phyloP scores from a whole-genome alignment of 2,797 vertebrate genomes.

The Morelia viridis region DNA sequence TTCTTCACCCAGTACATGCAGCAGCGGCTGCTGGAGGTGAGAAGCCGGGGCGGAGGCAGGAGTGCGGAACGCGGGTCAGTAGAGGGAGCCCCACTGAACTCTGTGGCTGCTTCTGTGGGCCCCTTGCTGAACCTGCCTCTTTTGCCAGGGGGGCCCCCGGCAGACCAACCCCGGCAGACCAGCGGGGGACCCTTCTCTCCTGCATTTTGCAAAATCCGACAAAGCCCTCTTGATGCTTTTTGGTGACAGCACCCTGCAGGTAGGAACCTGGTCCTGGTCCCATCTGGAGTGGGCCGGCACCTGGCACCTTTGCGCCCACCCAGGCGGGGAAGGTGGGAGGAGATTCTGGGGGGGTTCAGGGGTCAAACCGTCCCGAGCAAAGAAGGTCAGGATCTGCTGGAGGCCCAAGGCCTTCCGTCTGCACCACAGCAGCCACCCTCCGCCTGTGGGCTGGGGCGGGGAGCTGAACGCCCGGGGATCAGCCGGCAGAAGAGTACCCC shows the following conservation, averaged over 20 bases:
- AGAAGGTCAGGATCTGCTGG: background rate
- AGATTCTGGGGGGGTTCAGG: background rate
- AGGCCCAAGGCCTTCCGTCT: background rate
- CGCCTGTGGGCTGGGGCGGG: too few species aligned
- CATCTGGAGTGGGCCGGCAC: background rate
- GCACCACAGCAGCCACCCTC: background rate
- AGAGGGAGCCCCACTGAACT: background rate
- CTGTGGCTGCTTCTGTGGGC: accelerated
- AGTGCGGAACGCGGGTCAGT: background rate
- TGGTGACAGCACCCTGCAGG: constrained; percentile 39
- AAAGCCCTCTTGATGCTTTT: constrained; percentile 39
- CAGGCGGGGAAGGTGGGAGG: background rate
- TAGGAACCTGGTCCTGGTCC: background rate
- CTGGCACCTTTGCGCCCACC: too few species aligned
- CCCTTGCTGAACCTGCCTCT: background rate
- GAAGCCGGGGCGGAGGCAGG: accelerated
- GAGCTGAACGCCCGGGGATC: background rate
- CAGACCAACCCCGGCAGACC: background rate
- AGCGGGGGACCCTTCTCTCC: background rate
- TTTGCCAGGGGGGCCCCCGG: constrained; percentile 14
- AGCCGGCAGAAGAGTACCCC: background rate
- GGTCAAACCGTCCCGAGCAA: background rate
- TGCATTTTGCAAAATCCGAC: constrained; percentile 1
- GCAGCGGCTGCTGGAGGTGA: constrained; percentile 46
- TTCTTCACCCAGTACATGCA: constrained; percentile 44